These are phyloP conservation scores for Platycnemis pennipes DNA, from an alignment of 2,888 invertebrate species.

Conservation along the genomic window DNA sequence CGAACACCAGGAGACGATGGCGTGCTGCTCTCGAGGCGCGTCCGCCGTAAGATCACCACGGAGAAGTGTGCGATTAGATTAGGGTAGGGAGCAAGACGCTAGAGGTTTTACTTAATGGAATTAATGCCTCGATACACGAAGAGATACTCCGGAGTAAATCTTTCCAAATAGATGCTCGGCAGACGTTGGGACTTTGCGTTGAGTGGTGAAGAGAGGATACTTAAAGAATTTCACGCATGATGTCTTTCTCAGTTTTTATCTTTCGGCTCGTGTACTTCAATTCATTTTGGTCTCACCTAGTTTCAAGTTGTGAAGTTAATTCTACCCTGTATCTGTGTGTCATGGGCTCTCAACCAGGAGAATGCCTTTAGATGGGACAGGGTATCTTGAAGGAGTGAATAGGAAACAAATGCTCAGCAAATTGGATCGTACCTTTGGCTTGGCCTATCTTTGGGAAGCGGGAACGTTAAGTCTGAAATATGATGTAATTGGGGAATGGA, in stretches of 20 bases:
- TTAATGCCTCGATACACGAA: background rate
- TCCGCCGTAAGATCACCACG: background rate
- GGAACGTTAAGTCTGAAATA: too few relatives aligned
- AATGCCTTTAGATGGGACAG: too few relatives aligned
- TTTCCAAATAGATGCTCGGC: background rate
- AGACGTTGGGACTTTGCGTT: background rate
- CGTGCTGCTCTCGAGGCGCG: background rate
- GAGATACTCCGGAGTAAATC: background rate
- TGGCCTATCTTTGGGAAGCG: too few relatives aligned
- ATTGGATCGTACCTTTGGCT: too few relatives aligned
- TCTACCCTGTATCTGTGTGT: too few relatives aligned
- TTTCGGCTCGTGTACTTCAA: background rate
- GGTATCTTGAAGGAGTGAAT: too few relatives aligned
- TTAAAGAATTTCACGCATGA: background rate
- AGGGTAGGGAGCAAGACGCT: background rate
- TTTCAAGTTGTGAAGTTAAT: too few relatives aligned
- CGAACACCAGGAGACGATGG: background rate
- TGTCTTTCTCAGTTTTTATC: background rate
- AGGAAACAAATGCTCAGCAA: too few relatives aligned
- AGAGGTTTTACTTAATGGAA: constrained; percentile 1
- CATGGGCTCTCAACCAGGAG: too few relatives aligned
- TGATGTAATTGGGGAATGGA: too few relatives aligned
- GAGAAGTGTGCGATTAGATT: background rate
- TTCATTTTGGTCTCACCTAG: too few relatives aligned
- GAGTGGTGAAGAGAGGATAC: background rate